Base-by-base conservation (phyloP, 2,888 invertebrate genomes). In the Orgyia antiqua region DNA sequence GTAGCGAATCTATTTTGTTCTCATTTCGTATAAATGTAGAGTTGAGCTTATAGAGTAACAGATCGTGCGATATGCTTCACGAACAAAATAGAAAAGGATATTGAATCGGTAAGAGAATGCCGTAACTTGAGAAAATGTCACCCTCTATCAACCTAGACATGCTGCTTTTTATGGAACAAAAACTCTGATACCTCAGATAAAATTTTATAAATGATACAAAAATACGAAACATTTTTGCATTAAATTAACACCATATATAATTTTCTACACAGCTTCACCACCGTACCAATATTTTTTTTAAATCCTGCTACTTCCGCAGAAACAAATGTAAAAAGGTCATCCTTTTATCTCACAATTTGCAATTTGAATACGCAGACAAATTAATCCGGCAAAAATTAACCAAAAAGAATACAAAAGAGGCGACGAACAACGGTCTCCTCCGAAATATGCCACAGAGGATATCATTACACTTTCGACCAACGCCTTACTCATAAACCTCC, bases 301-400 rank as follows among this genome's bases (percentile, higher is more conserved):
- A 50, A 36, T 44, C 35, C 25, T 27, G 30, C 34, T 46, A 37
- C 33, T 48, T 44, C 38, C 27, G 13, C 31, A 42, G 50, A 47
- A 51, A 57, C 58, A 65, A 60, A 65, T 58, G 51, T 58, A 60
- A 69, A 74, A 74, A 71, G 72, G 70, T 70, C 66, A 72, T 64
- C 63, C 72, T 68, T 77, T 74, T 73, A 77, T 77, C 67, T 71
- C 74, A 67, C 69, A 75, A 80, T 80, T 76, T 76, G 78, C 74
- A 76, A 78, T 84, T 80, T 80, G 78, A 77, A 83, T 82, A 73
- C 80, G 73, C 75, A 78, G 78, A 79, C 80, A 82, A 79, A 82
- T 80, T 76, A 80, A 80, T 78, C 75, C 75, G 47, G 60, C 63
- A 67, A 76, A 80, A 79, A 82, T 75, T 67, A 70, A 68, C 68